These are phyloP conservation scores for Drosophila saltans DNA, from an alignment of 1,140 invertebrate genomes.

Conservation along the genomic window DNA sequence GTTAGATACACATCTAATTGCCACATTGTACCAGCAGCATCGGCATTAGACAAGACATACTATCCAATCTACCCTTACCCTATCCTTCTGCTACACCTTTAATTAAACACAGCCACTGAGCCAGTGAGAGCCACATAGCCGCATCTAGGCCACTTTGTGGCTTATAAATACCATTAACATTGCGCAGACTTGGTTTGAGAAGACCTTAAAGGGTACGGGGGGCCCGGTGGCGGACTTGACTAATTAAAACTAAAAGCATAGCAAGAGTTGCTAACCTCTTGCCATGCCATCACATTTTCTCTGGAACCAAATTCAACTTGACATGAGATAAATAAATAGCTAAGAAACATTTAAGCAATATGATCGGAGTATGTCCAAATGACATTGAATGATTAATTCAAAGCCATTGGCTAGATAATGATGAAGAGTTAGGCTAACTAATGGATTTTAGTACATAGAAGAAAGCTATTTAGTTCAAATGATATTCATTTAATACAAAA, in stretches of 20 bases:
- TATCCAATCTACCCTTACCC: constrained; percentile 19
- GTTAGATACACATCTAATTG: constrained; percentile 65
- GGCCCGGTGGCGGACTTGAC: neutral
- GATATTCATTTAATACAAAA: neutral
- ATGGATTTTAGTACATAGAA: neutral
- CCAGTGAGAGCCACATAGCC: constrained; percentile 22
- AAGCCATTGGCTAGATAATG: neutral
- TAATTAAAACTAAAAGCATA: constrained; percentile 55
- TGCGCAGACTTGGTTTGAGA: constrained; percentile 19
- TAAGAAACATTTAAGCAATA: constrained; percentile 1
- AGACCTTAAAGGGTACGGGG: neutral
- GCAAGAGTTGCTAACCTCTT: constrained; percentile 18
- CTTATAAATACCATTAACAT: constrained; percentile 40
- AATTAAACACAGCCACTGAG: constrained; percentile 41
- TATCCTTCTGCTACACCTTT: constrained; percentile 34
- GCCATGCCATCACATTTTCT: too few relatives aligned
- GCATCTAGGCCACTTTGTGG: constrained; percentile 48
- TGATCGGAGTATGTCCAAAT: neutral
- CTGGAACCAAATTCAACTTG: neutral
- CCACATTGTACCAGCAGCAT: constrained; percentile 26
- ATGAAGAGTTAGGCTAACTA: neutral
- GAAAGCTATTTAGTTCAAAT: neutral
- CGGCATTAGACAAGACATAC: constrained; percentile 8
- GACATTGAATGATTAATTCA: constrained; percentile 9
- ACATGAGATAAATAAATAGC: constrained; percentile 8